These are phyloP conservation scores for Hapalemur alaotrensis DNA, from an alignment of 2,797 vertebrate genomes.

Conservation along the genomic window DNA sequence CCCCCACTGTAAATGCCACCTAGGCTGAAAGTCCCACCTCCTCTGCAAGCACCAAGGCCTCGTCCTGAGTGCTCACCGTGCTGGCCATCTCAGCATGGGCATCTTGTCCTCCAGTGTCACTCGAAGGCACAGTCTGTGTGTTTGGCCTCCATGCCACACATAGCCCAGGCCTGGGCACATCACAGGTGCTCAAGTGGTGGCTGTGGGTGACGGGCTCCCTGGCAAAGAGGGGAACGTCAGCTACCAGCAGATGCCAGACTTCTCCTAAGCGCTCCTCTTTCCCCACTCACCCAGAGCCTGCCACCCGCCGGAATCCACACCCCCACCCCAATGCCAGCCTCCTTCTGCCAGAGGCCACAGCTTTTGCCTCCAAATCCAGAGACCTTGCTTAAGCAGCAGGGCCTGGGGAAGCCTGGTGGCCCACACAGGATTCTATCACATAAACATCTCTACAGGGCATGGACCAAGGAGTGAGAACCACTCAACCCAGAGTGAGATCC, in stretches of 20 bases:
- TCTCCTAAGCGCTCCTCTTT: neutral
- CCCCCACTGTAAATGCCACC: neutral
- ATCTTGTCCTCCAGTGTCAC: neutral
- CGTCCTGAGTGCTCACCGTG: neutral
- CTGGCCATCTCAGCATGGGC: neutral
- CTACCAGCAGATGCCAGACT: neutral
- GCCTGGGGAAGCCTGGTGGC: no score
- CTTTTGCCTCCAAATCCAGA: neutral
- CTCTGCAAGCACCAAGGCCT: neutral
- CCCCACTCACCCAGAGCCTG: neutral
- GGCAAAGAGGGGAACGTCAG: neutral
- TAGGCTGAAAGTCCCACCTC: neutral
- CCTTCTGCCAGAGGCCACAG: neutral
- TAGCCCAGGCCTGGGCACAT: neutral
- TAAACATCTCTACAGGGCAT: neutral
- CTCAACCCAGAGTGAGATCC: neutral
- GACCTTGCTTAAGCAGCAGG: neutral
- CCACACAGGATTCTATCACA: neutral
- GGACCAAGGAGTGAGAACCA: no score
- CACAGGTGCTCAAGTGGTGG: neutral
- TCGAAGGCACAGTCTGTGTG: fast-evolving
- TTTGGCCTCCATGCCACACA: neutral
- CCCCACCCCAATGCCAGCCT: neutral
- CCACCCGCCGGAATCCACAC: neutral
- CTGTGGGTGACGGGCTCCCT: neutral